These are phyloP conservation scores for Oreotrochilus melanogaster DNA, from an alignment of 2,113 vertebrate species.

Conservation along the genomic window DNA sequence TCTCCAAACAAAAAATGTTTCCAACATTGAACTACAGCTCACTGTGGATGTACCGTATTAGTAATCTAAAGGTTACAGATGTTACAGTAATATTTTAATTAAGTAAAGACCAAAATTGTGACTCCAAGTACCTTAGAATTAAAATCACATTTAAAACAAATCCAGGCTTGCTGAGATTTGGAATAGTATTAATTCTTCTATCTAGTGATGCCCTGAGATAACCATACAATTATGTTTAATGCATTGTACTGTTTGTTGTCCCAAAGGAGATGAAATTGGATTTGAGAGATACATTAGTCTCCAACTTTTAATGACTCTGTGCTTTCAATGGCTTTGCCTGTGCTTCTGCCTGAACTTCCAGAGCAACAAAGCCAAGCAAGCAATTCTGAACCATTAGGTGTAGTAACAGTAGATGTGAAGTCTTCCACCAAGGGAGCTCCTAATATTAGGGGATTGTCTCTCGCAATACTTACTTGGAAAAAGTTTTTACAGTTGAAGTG, in stretches of 20 bases:
- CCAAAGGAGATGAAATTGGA: slow-evolving; percentile 20
- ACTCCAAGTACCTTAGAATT: neutral
- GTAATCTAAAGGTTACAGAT: neutral
- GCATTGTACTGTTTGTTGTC: slow-evolving; percentile 29
- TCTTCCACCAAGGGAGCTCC: neutral
- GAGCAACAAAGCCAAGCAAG: neutral
- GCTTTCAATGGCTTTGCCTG: slow-evolving; percentile 1
- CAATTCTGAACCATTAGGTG: neutral
- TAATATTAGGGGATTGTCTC: neutral
- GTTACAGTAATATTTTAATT: neutral
- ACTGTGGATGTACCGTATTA: neutral
- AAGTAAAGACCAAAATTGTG: neutral
- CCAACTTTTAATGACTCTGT: slow-evolving; percentile 33
- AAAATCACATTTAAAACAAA: neutral
- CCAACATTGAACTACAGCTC: neutral
- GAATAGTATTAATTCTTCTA: neutral
- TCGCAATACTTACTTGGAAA: neutral
- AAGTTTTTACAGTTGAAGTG: neutral
- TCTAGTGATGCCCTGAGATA: neutral
- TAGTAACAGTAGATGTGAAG: neutral
- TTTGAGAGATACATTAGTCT: slow-evolving; percentile 41
- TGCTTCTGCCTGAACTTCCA: neutral
- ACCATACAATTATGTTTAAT: slow-evolving; percentile 18
- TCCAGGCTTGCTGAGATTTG: neutral
- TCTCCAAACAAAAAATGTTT: neutral